These are phyloP conservation scores for Apteryx mantelli DNA, from an alignment of 2,113 vertebrate genomes.

Conservation along the genomic window DNA sequence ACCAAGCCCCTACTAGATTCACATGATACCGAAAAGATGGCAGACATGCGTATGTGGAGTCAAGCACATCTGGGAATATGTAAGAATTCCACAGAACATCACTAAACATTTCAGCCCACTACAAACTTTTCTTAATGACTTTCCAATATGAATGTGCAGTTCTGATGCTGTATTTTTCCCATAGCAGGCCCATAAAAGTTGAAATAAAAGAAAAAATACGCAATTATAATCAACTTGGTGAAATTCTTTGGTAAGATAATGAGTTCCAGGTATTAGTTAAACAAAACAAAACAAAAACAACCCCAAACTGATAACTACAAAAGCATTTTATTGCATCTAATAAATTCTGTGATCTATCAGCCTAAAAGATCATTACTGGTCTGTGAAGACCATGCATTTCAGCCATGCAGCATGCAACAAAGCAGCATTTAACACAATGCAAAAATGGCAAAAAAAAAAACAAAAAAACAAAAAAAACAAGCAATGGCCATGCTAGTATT, in stretches of 20 bases:
- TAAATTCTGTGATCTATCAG: background rate
- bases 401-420: constrained; percentile 78
- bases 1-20: background rate
- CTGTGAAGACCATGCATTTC: constrained; percentile 67
- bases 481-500: constrained; percentile 76
- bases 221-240: background rate
- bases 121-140: background rate
- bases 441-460: constrained; percentile 68
- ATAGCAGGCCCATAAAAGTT: background rate
- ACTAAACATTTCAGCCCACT: constrained; percentile 18
- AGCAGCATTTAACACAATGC: constrained; percentile 67
- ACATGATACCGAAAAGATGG: background rate
- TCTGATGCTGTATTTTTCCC: background rate
- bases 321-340: background rate
- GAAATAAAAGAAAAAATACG: background rate
- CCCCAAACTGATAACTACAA: background rate
- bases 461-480: constrained; percentile 55
- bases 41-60: constrained; percentile 42
- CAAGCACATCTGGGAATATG: background rate
- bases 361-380: constrained; percentile 36
- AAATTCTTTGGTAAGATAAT: background rate
- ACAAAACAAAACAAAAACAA: background rate
- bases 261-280: constrained; percentile 4
- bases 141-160: background rate
- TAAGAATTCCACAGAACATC: background rate